Evolutionary conservation across 92 coral and sea anemone genomes (phyloP), one percentile per base, ranked within the genome.

Genomic region (Montipora capitata): DNA sequence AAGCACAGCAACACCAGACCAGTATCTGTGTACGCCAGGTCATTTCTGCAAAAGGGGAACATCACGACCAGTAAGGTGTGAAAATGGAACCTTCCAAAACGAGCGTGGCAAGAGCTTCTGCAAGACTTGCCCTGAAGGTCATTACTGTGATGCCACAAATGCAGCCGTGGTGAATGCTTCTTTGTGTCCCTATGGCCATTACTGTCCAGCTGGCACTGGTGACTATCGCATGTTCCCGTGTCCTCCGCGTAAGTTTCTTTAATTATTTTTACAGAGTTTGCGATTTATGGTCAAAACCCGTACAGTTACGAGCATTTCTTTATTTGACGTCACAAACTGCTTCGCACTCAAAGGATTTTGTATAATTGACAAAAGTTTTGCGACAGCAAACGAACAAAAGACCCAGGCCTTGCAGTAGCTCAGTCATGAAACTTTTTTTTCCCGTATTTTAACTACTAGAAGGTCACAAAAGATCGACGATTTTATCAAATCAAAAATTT

Each of bases 61-160:
- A 59, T 77, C 86, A 38, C 74, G 80, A 4, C 98, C 99, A 14
- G 87, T 67, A 77, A 89, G 98, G 9, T 98, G 99, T 73, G 93
- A 85, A 88, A 96, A 90, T 84, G 99, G 99, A 17, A 84, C 92
- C 13, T 97, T 91, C 89, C 99, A 97, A 78, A 94, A 97, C 82
- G 96, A 92, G 39, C 84, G 62, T 41, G 96, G 94, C 35, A 80
- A 93, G 81, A 92, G 92, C 51, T 77, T 61, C 70, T 97, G 99
- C 79, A 90, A 95, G 84, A 74, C 62, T 0, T 97, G 99, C 51
- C 99, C 98, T 0, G 86, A 92, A 1, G 95, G 99, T 3, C 89
- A 65, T 57, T 96, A 94, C 90, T 98, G 99, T 80, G 93, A 98
- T 73, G 96, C 96, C 45, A 95, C 96, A 15, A 88, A 85, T 68